phyloP scores from a whole-genome alignment of 92 coral and sea anemone genomes.

The Anthopleura xanthogrammica region DNA sequence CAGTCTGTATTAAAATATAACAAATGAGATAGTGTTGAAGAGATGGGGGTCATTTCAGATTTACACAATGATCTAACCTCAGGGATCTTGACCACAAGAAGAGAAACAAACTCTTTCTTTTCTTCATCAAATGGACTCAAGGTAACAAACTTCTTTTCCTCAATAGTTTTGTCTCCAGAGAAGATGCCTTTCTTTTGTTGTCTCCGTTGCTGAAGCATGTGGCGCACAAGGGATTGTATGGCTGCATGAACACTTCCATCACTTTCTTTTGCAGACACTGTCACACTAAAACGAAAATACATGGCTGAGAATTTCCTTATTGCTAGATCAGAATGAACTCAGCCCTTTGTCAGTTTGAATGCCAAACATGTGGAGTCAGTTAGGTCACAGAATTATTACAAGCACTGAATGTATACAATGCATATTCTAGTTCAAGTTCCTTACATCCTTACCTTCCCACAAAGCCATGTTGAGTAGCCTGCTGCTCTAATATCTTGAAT shows the following conservation, averaged over 20 bases:
- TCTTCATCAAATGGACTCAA: conserved; percentile 75
- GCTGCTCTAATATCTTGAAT: conserved; percentile 69
- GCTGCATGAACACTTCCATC: conserved; percentile 98
- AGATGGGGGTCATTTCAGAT: not conserved
- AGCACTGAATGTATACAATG: too few species aligned
- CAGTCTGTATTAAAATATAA: too few species aligned
- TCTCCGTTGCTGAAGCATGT: conserved; percentile 74
- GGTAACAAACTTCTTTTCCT: conserved; percentile 70
- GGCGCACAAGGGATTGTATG: conserved; percentile 86
- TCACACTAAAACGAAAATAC: conserved; percentile 52
- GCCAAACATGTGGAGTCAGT: too few species aligned
- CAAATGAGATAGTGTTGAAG: not conserved
- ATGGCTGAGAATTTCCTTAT: too few species aligned
- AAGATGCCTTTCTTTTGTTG: conserved; percentile 68
- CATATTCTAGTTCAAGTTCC: too few species aligned
- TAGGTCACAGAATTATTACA: too few species aligned
- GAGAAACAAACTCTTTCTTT: conserved; percentile 77
- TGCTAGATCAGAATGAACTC: too few species aligned
- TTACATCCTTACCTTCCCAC: conserved; percentile 74
- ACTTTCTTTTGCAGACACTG: conserved; percentile 96
- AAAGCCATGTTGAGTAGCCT: conserved; percentile 87
- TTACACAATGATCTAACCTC: conserved; percentile 56
- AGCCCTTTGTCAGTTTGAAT: too few species aligned
- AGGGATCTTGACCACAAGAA: conserved; percentile 67
- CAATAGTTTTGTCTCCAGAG: conserved; percentile 49